phyloP scores from a whole-genome alignment of 2,888 invertebrate species.

The Morpho achilles region DNA sequence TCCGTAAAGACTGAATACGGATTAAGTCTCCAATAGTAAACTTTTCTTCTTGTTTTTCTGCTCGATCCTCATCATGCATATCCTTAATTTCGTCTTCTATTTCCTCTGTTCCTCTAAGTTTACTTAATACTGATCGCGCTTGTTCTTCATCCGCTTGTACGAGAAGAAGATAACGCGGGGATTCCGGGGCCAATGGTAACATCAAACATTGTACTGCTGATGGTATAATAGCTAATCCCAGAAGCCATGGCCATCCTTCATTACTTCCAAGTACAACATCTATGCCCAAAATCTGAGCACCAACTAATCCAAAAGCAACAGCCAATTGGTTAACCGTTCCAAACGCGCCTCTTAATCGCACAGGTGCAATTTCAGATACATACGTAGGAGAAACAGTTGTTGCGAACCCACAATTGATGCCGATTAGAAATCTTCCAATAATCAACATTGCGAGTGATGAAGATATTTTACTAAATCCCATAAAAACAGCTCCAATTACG shows the following conservation, averaged over 20 bases:
- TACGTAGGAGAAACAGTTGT: constrained; percentile 74
- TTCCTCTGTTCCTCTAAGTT: constrained; percentile 56
- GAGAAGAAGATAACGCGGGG: constrained; percentile 65
- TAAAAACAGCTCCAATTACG: constrained; percentile 81
- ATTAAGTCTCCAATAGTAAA: constrained; percentile 63
- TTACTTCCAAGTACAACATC: constrained; percentile 65
- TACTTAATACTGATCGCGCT: constrained; percentile 51
- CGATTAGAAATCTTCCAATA: constrained; percentile 85
- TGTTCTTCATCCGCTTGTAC: constrained; percentile 60
- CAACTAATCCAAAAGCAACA: constrained; percentile 66
- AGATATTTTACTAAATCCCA: constrained; percentile 83
- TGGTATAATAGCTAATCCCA: constrained; percentile 64
- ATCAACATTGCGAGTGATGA: constrained; percentile 84
- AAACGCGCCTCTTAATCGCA: constrained; percentile 65
- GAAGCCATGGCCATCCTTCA: constrained; percentile 69
- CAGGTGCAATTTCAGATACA: constrained; percentile 70
- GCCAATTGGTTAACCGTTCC: constrained; percentile 74
- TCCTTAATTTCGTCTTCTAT: constrained; percentile 72
- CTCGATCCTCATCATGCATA: constrained; percentile 69
- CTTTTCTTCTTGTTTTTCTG: constrained; percentile 59
- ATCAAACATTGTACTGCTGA: constrained; percentile 60
- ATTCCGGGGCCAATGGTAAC: constrained; percentile 66
- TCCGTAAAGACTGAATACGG: constrained; percentile 49
- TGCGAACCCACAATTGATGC: constrained; percentile 84
- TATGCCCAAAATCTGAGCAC: constrained; percentile 68